Base-by-base conservation (phyloP, 2,888 invertebrate genomes). In the Ormyrus thymus region DNA sequence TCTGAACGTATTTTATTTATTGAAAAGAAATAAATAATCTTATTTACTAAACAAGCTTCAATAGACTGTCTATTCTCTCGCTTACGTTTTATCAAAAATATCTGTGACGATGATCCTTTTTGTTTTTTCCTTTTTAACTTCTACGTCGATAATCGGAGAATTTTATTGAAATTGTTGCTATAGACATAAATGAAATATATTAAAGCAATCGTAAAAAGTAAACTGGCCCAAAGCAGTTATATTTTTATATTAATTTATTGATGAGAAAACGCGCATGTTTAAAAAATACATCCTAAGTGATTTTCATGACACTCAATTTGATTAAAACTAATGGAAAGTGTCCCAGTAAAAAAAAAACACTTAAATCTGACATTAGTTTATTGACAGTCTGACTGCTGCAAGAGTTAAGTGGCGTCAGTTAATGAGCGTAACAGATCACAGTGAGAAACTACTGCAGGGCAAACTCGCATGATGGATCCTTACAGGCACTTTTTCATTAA, bases 21-120 rank as follows among this genome's bases (percentile, higher is more conserved):
- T 58, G 56, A 50, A 74, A 55, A 56, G 51, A 46, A 65, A 73
- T 73, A 73, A 73, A 73, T 73, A 58, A 73, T n/a, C 56, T 7
- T 48, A 64, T 64, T 53, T 56, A 56, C 29, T 51, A 66, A 75
- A 75, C 45, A 45, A 59, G 66, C 66, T 66, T 10, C 45, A 66
- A 59, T 75, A 66, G 13, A 65, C 48, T 15, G 51, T 11, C 8
- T 45, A 58, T 59, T 50, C 48, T 43, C 6, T 7, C 48, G n/a
- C 43, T 69, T 15, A 50, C 9, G 66, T 69, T 76, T 55, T 69
- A 53, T 61, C 53, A 55, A 53, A 69, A 69, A 76, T 69, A 68
- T 76, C 61, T 68, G 7, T 7, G 9, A 29, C 43, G n/a, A 11
- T n/a, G 7, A 43, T 65, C 45, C 48, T 7, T 68, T 62, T 62